A percentile compares a stretch with the other conserved stretches of the same genome.
These are phyloP conservation scores for Cyanocitta stelleri DNA, from an alignment of 2,113 vertebrate genomes.

Conservation along the genomic window DNA sequence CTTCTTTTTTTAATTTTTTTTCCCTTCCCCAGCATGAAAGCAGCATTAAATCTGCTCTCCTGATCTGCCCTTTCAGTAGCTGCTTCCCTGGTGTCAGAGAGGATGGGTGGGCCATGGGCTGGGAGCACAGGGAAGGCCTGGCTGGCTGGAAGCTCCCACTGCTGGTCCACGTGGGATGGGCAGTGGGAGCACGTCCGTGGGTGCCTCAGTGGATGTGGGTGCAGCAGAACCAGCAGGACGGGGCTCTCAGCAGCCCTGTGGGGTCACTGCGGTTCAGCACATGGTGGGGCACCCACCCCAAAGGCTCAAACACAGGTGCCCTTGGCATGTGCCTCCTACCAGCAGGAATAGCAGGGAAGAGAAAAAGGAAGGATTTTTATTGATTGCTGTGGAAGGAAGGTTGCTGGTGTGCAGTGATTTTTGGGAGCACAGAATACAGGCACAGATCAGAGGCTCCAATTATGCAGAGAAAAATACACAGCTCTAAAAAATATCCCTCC, in stretches of 20 bases:
- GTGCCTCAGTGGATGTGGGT: rapidly evolving
- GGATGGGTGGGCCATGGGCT: neutral
- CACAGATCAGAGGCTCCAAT: conserved; percentile 9
- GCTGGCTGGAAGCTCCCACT: neutral
- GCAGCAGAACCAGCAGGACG: rapidly evolving
- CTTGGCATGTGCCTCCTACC: neutral
- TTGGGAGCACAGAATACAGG: neutral
- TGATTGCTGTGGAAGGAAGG: neutral
- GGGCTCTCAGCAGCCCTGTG: neutral
- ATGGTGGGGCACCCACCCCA: neutral
- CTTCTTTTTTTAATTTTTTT: neutral
- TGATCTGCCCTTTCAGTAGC: neutral
- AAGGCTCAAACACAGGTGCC: neutral
- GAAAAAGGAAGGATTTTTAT: neutral
- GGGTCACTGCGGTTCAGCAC: neutral
- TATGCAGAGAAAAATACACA: conserved; percentile 29
- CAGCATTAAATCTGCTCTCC: neutral
- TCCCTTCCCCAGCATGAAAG: neutral
- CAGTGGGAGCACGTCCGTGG: rapidly evolving
- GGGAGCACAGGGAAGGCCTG: rapidly evolving
- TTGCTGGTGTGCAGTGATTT: neutral
- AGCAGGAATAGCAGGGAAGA: neutral
- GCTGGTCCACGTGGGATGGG: neutral
- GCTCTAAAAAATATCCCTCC: conserved; percentile 35
- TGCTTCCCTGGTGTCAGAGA: neutral